Evolutionary conservation across 2,888 invertebrate species (phyloP).

Genomic region (Hyposoter didymator): DNA sequence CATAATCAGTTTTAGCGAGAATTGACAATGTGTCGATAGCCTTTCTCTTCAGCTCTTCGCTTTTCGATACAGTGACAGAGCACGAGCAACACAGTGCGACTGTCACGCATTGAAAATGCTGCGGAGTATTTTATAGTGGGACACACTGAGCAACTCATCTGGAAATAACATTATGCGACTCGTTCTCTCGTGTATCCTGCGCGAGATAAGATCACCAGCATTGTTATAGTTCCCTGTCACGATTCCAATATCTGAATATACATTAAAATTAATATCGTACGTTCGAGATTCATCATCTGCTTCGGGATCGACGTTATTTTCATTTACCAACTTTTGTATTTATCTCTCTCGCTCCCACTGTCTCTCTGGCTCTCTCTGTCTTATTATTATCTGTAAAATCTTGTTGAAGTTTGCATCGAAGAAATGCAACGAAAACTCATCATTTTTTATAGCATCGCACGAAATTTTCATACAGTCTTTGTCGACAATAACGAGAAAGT

Average conservation of each 20-base stretch:
- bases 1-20: neutral
- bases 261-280: neutral
- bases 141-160: slow-evolving; percentile 52
- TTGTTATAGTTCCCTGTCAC: slow-evolving; percentile 12
- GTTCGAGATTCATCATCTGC: neutral
- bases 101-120: slow-evolving; percentile 40
- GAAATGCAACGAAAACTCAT: no score
- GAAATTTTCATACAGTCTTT: no score
- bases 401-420: no score
- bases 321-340: neutral
- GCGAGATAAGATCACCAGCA: slow-evolving; percentile 32
- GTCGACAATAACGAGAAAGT: no score
- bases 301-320: neutral
- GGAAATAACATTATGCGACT: slow-evolving; percentile 59
- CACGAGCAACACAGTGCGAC: slow-evolving; percentile 1
- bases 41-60: neutral
- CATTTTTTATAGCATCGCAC: no score
- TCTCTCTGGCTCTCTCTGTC: neutral
- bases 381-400: neutral
- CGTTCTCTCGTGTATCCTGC: slow-evolving; percentile 15
- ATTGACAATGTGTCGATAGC: neutral
- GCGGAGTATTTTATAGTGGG: slow-evolving; percentile 52
- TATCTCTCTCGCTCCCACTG: neutral
- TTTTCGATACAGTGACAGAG: neutral
- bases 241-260: neutral